A percentile compares a stretch with the other conserved stretches of the same genome.
These are phyloP conservation scores for Xenotilapia leptura DNA, from an alignment of 2,113 vertebrate genomes.

Conservation along the genomic window DNA sequence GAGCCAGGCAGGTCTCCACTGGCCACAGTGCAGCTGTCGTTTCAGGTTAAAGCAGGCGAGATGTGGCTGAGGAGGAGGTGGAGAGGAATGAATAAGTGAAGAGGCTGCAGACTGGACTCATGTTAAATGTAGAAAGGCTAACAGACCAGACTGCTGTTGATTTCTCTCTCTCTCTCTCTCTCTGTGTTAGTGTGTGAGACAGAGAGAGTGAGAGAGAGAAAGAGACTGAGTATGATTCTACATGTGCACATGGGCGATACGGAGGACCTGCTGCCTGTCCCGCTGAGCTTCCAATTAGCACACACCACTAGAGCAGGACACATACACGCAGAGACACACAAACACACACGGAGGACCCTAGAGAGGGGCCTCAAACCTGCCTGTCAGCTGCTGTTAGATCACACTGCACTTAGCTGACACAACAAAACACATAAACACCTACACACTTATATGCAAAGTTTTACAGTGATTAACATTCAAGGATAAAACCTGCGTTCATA, in stretches of 20 bases:
- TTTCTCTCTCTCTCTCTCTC: conserved; percentile 11
- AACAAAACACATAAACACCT: conserved; percentile 62
- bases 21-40: conserved; percentile 59
- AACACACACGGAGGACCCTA: conserved; percentile 71
- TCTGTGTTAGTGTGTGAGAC: background rate
- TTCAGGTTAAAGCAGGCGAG: conserved; percentile 56
- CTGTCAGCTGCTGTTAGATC: conserved; percentile 95
- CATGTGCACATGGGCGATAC: background rate
- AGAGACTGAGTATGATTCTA: conserved; percentile 9
- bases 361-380: conserved; percentile 89
- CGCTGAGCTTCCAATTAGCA: conserved; percentile 60
- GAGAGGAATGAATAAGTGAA: conserved; percentile 68
- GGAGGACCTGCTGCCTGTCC: conserved; percentile 52
- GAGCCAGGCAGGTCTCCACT: conserved; percentile 41
- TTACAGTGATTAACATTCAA: background rate
- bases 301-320: conserved; percentile 56
- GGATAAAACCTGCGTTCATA: background rate
- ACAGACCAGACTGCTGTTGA: conserved; percentile 80
- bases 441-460: conserved; percentile 18
- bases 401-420: conserved; percentile 66
- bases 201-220: background rate
- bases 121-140: conserved; percentile 90
- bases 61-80: conserved; percentile 34
- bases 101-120: conserved; percentile 68
- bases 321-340: conserved; percentile 40